Evolutionary conservation across 1,140 invertebrate genomes (phyloP).

Genomic region (Cydia pomonella): DNA sequence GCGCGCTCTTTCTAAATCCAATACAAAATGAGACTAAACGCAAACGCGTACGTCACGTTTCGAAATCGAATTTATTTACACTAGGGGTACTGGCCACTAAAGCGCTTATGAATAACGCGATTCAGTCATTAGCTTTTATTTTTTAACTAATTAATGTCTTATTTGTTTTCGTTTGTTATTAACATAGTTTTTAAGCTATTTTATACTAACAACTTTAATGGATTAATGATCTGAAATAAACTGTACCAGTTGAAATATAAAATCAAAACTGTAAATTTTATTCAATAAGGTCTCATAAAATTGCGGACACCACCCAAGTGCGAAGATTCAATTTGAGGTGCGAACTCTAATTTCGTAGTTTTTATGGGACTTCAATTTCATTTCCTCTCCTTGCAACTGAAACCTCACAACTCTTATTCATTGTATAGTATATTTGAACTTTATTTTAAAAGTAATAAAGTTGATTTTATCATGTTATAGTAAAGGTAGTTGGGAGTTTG

Average conservation of each 20-base stretch:
- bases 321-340: neutral
- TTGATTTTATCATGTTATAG: neutral
- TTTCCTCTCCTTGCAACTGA: neutral
- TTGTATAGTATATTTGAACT: neutral
- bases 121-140: too few relatives aligned
- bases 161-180: too few relatives aligned
- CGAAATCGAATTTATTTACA: too few relatives aligned
- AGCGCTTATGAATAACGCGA: too few relatives aligned
- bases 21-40: too few relatives aligned
- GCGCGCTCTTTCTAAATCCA: too few relatives aligned
- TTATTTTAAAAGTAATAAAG: neutral
- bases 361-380: slow-evolving; percentile 25
- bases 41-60: too few relatives aligned
- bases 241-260: neutral
- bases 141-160: too few relatives aligned
- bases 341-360: neutral
- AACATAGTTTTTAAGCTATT: too few relatives aligned
- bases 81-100: too few relatives aligned
- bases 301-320: slow-evolving; percentile 23
- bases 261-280: neutral
- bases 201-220: too few relatives aligned
- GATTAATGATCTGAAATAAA: too few relatives aligned
- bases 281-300: slow-evolving; percentile 1
- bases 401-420: neutral
- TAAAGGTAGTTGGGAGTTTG: neutral